Conservation (phyloP, 2,113 vertebrate genomes). For the Alaudala cheleensis region DNA sequence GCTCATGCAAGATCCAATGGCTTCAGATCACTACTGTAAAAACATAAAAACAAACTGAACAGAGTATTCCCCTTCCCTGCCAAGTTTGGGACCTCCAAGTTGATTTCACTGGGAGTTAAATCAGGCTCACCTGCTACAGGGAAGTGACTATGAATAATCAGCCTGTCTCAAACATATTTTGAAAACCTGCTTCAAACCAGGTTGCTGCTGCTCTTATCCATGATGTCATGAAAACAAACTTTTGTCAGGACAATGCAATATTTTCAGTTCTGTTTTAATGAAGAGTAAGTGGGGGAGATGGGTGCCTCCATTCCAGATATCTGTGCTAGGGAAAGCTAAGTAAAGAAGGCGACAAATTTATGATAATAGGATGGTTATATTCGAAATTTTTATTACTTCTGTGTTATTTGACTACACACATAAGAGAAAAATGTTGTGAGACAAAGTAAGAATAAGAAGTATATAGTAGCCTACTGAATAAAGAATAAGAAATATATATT, state of each 20-base stretch:
- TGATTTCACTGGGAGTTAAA: background rate
- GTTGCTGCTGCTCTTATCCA: background rate
- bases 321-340: background rate
- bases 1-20: background rate
- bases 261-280: background rate
- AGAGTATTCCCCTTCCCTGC: background rate
- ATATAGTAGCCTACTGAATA: no score
- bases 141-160: background rate
- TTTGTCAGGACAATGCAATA: background rate
- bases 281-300: background rate
- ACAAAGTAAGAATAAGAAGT: background rate
- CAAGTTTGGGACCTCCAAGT: background rate
- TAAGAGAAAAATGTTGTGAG: background rate
- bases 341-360: background rate
- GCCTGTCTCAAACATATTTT: background rate
- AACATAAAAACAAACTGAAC: background rate
- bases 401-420: background rate
- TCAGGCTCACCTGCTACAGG: background rate
- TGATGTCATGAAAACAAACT: background rate
- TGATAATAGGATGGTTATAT: background rate
- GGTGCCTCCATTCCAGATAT: background rate
- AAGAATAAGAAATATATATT: background rate
- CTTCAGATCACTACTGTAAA: background rate
- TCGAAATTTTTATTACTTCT: background rate
- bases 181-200: background rate